These are phyloP conservation scores for Sebastes nivosus DNA, from an alignment of 2,797 vertebrate genomes.

Conservation along the genomic window DNA sequence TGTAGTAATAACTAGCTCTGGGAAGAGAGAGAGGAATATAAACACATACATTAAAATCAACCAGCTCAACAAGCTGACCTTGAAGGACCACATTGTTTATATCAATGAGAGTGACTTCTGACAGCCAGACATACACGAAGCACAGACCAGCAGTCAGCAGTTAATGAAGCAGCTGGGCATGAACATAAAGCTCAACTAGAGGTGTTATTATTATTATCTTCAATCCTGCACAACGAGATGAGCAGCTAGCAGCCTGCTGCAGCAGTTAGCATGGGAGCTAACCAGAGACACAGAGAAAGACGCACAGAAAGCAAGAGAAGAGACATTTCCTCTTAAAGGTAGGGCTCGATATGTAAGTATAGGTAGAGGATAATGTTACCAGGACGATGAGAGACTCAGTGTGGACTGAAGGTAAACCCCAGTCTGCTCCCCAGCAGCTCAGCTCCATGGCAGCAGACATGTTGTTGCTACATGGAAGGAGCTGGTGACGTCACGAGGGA, in stretches of 20 bases:
- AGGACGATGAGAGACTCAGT: constrained; percentile 91
- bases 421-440: constrained; percentile 93
- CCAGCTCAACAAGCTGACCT: constrained; percentile 67
- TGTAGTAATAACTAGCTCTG: fast-evolving
- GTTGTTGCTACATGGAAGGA: constrained; percentile 58
- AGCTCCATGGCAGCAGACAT: constrained; percentile 95
- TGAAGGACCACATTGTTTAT: constrained; percentile 37
- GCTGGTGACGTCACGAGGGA: constrained; percentile 62
- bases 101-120: not conserved
- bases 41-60: fast-evolving
- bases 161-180: not conserved
- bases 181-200: not conserved
- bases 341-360: not conserved
- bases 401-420: constrained; percentile 95
- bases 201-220: no score
- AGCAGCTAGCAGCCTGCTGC: constrained; percentile 1
- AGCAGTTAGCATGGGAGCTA: constrained; percentile 69
- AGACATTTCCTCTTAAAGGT: not conserved
- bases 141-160: not conserved
- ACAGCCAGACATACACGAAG: not conserved
- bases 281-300: not conserved
- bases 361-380: constrained; percentile 79
- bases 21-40: fast-evolving
- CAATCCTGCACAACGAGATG: no score
- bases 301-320: not conserved